These are phyloP conservation scores for Eunapius fragilis DNA, from an alignment of 37 sponge, comb jelly and placozoan genomes.

Conservation along the genomic window DNA sequence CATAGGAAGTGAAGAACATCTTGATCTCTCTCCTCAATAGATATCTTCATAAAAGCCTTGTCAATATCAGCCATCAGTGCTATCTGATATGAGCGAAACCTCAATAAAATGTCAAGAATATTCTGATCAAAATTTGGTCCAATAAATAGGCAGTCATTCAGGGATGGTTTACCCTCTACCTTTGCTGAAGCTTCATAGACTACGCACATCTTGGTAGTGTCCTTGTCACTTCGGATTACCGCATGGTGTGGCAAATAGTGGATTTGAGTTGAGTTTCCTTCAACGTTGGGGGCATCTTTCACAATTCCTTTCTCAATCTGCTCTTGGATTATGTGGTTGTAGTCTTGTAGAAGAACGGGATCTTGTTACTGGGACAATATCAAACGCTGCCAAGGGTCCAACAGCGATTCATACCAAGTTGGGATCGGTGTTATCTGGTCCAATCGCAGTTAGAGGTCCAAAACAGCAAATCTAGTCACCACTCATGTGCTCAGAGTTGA, in stretches of 20 bases:
- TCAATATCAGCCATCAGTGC: constrained; percentile 4
- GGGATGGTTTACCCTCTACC: not conserved
- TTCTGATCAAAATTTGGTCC: not conserved
- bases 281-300: not conserved
- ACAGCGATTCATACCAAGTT: constrained; percentile 47
- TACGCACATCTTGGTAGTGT: not conserved
- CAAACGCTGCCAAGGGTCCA: constrained; percentile 21
- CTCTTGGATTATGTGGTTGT: no score
- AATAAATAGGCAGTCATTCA: not conserved
- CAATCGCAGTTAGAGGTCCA: not conserved
- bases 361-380: constrained; percentile 22
- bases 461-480: constrained; percentile 5
- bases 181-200: not conserved
- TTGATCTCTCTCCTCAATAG: constrained; percentile 1
- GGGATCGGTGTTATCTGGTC: constrained; percentile 62
- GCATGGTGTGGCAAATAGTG: not conserved
- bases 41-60: not conserved
- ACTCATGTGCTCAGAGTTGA: constrained; percentile 25
- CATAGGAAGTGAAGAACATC: not conserved
- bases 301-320: no score
- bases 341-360: no score
- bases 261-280: not conserved
- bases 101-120: not conserved
- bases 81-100: not conserved
- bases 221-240: not conserved